phyloP scores from a whole-genome alignment of 2,113 vertebrate genomes.

The Tupaia chinensis region DNA sequence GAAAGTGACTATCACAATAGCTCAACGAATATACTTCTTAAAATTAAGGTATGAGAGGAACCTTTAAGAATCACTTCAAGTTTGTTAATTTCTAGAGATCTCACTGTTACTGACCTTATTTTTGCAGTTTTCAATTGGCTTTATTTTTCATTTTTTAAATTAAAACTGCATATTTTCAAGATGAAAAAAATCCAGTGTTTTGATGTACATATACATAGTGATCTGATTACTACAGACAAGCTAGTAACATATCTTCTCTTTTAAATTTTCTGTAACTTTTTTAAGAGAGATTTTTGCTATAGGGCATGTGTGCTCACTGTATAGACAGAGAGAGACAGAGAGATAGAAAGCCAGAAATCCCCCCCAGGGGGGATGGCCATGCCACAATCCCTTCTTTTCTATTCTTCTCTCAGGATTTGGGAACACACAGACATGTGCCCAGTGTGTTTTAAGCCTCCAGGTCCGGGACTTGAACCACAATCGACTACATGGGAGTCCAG shows the following conservation, averaged over 20 bases:
- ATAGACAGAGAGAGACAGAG: too few species aligned
- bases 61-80: slow-evolving; percentile 12
- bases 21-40: slow-evolving; percentile 9
- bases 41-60: background rate
- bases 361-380: too few species aligned
- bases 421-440: too few species aligned
- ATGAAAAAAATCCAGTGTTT: background rate
- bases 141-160: background rate
- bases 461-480: too few species aligned
- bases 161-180: background rate
- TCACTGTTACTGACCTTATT: background rate
- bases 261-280: background rate
- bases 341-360: too few species aligned
- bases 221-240: background rate
- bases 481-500: too few species aligned
- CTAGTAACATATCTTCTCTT: background rate
- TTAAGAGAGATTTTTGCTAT: too few species aligned
- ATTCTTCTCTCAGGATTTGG: too few species aligned
- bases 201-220: background rate
- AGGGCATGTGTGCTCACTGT: too few species aligned
- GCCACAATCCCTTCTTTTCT: too few species aligned
- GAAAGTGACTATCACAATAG: background rate
- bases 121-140: background rate
- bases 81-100: background rate
- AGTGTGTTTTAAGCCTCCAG: too few species aligned